Evolutionary conservation across 2,797 vertebrate genomes (phyloP).

Genomic region (Sebastes elongatus): DNA sequence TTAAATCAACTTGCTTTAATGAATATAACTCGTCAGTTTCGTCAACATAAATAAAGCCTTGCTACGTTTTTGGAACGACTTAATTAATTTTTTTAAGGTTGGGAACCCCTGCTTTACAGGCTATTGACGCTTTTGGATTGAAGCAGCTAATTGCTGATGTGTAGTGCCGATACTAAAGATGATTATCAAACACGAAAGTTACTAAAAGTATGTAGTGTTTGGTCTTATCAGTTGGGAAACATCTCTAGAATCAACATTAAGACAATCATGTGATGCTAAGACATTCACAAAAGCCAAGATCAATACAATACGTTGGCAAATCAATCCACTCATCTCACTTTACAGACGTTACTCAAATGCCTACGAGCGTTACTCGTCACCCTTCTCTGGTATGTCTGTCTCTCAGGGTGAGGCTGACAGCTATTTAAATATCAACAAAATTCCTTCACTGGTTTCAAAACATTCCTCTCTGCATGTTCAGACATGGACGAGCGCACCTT

Average conservation of each 20-base stretch:
- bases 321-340: background rate
- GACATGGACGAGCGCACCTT: slow-evolving; percentile 75
- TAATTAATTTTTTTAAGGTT: no score
- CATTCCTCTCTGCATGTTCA: background rate
- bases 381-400: background rate
- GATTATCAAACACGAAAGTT: background rate
- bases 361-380: background rate
- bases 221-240: background rate
- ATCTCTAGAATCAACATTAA: background rate
- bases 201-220: background rate
- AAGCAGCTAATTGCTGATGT: background rate
- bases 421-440: background rate
- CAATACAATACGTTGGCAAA: background rate
- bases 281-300: background rate
- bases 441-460: background rate
- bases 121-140: background rate
- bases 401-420: slow-evolving; percentile 5
- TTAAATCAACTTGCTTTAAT: no score
- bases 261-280: background rate
- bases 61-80: no score
- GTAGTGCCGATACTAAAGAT: background rate
- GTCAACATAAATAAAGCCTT: no score
- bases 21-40: no score
- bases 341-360: background rate
- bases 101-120: background rate